Percentiles rank a stretch among this genome's conserved stretches.
phyloP scores from a whole-genome alignment of 2,888 invertebrate genomes.

The Halocaridina rubra region DNA sequence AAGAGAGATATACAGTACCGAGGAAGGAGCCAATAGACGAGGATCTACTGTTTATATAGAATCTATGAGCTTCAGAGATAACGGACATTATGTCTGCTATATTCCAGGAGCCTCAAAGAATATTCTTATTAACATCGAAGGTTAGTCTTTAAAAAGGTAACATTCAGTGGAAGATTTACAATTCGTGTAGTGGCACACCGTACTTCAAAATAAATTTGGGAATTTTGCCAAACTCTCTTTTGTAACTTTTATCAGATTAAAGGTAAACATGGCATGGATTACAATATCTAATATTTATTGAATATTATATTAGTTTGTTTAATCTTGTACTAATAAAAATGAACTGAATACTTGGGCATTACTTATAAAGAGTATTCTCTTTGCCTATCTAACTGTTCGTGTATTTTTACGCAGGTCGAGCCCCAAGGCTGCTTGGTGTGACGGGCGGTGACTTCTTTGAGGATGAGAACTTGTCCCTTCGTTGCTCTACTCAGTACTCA shows the following conservation, averaged over 20 bases:
- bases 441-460: constrained; percentile 46
- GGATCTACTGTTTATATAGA: constrained; percentile 50
- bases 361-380: too few species aligned
- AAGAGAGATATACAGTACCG: background rate
- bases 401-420: constrained; percentile 52
- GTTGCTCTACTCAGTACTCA: constrained; percentile 56
- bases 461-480: constrained; percentile 32
- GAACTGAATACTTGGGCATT: too few species aligned
- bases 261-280: too few species aligned
- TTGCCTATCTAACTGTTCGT: too few species aligned
- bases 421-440: constrained; percentile 46
- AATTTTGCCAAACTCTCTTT: background rate
- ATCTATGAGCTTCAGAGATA: constrained; percentile 43
- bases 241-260: too few species aligned
- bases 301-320: background rate
- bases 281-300: background rate
- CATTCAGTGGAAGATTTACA: too few species aligned
- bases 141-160: constrained; percentile 9
- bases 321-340: too few species aligned
- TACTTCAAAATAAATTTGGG: background rate
- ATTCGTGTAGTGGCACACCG: too few species aligned
- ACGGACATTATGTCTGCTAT: constrained; percentile 62
- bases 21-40: background rate
- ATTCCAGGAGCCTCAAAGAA: constrained; percentile 55
- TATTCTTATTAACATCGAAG: constrained; percentile 62